Percentiles rank a stretch among this genome's conserved stretches.
These are phyloP conservation scores for Coregonus ussuriensis DNA, from an alignment of 2,797 vertebrate genomes.

Conservation along the genomic window DNA sequence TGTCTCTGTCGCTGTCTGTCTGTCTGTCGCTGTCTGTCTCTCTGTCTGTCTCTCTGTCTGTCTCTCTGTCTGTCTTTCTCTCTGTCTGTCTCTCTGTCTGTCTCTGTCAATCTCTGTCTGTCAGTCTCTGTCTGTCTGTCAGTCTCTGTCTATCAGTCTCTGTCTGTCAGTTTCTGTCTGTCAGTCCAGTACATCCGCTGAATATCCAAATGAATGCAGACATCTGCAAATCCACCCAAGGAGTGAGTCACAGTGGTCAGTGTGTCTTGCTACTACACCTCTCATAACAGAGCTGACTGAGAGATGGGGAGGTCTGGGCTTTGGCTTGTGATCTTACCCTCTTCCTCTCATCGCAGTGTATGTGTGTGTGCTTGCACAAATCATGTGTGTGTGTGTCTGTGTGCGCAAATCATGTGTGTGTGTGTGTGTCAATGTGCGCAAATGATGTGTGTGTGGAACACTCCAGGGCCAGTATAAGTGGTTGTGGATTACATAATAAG, in stretches of 20 bases:
- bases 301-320: background rate
- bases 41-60: constrained; percentile 6
- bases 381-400: background rate
- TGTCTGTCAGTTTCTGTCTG: background rate
- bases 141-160: background rate
- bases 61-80: background rate
- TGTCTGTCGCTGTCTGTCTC: background rate
- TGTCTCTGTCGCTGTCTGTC: background rate
- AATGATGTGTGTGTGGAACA: background rate
- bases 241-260: background rate
- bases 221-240: constrained; percentile 13
- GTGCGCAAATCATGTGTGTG: background rate
- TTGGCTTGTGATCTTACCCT: background rate
- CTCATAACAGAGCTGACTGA: background rate
- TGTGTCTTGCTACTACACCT: background rate
- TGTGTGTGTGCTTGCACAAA: background rate
- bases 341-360: background rate
- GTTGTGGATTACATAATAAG: constrained; percentile 11
- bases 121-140: background rate
- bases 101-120: constrained; percentile 19
- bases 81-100: background rate
- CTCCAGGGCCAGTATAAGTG: background rate
- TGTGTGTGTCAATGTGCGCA: background rate
- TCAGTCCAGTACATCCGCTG: too few relatives aligned
- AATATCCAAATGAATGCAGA: constrained; percentile 15